Base-by-base conservation (phyloP, 1,140 invertebrate species). In the Holotrichia oblita region DNA sequence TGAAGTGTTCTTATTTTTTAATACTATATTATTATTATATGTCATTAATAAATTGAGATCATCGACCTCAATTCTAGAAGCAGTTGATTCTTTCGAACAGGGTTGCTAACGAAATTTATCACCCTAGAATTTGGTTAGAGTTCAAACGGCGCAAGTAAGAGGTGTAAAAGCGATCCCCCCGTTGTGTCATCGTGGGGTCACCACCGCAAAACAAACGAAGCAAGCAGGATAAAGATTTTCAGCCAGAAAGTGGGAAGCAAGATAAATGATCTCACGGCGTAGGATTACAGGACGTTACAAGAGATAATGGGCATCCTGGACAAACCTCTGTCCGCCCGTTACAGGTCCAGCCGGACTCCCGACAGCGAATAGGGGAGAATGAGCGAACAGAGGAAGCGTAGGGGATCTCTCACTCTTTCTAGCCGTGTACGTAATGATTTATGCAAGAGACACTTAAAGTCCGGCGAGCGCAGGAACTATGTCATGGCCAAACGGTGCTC, bases 231-330 rank as follows among this genome's bases (percentile, higher is more conserved):
- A 44, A 44, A 55, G 48, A 55, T 55, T n/a, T 55, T 55, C 48
- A 55, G 48, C 14, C 17, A 55, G 48, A 55, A 55, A 17, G 40
- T 40, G 41, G 44, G 79, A 80, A 78, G 79, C 80, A 80, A 82
- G 81, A 82, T 79, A 81, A 78, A 83, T 80, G 79, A 83, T 69
- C 72, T 41, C 69, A 79, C 59, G 72, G 72, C 79, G 77, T 80
- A 79, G 80, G 79, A 77, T 79, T 79, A 79, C 80, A 78, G 80
- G 79, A 76, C 78, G 48, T 81, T 77, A 77, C 78, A 76, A 74
- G 41, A 73, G 77, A 79, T 79, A 81, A 81, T 81, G 80, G 80
- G 73, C 80, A 78, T 79, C 78, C 79, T 78, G 77, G 73, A 79
- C 76, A 69, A 79, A 74, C 40, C 44, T 78, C 73, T 61, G 74